phyloP scores from a whole-genome alignment of 2,113 vertebrate species.

The Indicator maculatus region DNA sequence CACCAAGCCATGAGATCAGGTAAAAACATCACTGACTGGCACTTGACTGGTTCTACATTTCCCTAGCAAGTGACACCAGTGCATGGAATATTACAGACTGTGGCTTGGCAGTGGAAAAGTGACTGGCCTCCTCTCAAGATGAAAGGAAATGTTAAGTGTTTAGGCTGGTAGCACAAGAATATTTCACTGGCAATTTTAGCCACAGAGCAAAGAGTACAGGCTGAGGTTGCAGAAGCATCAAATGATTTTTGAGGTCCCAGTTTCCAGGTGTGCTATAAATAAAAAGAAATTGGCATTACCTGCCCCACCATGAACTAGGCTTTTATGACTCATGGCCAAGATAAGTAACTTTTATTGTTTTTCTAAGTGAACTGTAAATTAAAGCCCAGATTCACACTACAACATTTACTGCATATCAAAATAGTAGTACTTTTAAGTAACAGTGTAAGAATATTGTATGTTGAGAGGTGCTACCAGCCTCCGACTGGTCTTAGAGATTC shows the following conservation, averaged over 20 bases:
- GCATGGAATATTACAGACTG: neutral
- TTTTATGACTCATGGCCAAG: neutral
- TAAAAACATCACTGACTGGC: neutral
- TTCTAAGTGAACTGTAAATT: neutral
- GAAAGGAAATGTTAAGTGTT: neutral
- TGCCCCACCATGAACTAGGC: neutral
- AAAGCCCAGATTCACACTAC: neutral
- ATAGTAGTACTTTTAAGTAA: neutral
- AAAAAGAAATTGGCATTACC: neutral
- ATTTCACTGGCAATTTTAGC: neutral
- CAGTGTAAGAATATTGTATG: neutral
- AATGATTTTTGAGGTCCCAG: neutral
- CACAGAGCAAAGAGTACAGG: neutral
- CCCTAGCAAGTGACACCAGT: neutral
- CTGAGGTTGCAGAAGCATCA: fast-evolving
- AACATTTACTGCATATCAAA: neutral
- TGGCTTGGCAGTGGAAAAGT: neutral
- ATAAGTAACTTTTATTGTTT: neutral
- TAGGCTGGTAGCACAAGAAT: neutral
- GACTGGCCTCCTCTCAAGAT: neutral
- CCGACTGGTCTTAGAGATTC: neutral
- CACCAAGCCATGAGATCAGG: neutral
- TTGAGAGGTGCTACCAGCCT: neutral
- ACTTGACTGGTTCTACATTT: neutral
- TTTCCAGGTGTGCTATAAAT: neutral